Base-by-base conservation (phyloP, 2,888 invertebrate species). In the Chymomyza fuscimana region DNA sequence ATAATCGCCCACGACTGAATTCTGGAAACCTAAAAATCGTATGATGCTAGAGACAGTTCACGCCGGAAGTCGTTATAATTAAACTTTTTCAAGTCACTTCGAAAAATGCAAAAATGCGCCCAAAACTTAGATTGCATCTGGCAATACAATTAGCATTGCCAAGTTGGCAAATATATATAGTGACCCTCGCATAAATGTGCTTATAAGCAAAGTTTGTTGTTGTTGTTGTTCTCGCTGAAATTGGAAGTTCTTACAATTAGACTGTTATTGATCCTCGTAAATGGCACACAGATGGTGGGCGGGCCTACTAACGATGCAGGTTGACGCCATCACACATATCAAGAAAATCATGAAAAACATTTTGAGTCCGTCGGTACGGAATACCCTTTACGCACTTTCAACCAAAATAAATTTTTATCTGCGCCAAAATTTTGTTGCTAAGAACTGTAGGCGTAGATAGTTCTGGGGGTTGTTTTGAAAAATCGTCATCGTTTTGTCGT, bases 161-260 rank as follows among this genome's bases (percentile, higher is more conserved):
- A 25, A 25, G 25, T 25, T 25, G 3, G 3, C 1, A 25, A 25
- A 25, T 25, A 4, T 25, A 25, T 25, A 19, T 59, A 86, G 84
- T 76, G n/a, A 52, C 16, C 61, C 46, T 58, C 40, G 36, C 51
- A 60, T 12, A 29, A 51, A 67, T 62, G 40, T 36, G 5, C 63
- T 67, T 74, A 61, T 51, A 25, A 52, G 50, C 51, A 64, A 56
- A 66, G 25, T 46, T 22, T 46, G 50, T 74, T 73, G 63, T 74
- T 80, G 77, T 80, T 76, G 80, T 68, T 70, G 72, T 63, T 76
- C 70, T 73, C 59, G 77, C 88, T 82, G 65, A 86, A 83, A 80
- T 87, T 80, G 88, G 83, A 86, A 87, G 86, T 87, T 87, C 83
- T 82, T 77, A 75, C 76, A 79, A 65, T 52, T 64, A 25, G 36